Base-by-base conservation (phyloP, 1,140 invertebrate species). In the Camponotus floridanus region DNA sequence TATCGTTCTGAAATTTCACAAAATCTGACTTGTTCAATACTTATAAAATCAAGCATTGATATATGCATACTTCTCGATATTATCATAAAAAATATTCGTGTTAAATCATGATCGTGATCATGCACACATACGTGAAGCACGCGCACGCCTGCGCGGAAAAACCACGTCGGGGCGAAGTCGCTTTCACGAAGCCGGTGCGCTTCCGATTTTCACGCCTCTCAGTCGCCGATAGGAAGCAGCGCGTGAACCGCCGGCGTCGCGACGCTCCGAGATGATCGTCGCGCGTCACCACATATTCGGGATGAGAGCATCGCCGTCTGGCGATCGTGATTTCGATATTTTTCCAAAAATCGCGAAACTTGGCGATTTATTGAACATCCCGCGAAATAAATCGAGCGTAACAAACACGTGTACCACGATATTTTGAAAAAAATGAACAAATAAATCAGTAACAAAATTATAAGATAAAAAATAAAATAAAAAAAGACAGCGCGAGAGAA, bases 211-310 rank as follows among this genome's bases (percentile, higher is more conserved):
- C 76, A 45, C 85, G 64, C 51, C 61, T 86, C 67, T 90, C 87
- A 90, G 91, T 91, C 83, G 87, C 80, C 67, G 87, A 70, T 85
- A 80, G 87, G 73, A 90, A 91, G 88, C 81, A 81, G 61, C 85
- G 85, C 78, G 87, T 0, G 21, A 31, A 71, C 48, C 45, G 42
- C 11, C 51, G 65, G 78, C 51, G 51, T 18, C 48, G 65, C 33
- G 71, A 64, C 62, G 78, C 45, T 59, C 51, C 65, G 70, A 51
- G 26, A 45, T 81, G 65, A 57, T 55, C 15, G 62, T 42, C 73
- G 67, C 80, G 55, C 45, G 51, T 51, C 15, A 31, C 7, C 15
- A 18, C 67, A 51, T 59, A 31, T 55, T 33, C 62, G 62, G 51
- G 59, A 67, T 80, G 33, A 59, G 51, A 59, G 26, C 21, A 8